These are phyloP conservation scores for Acrocyrtus sp. DNA, from an alignment of 2,888 invertebrate genomes.

Conservation along the genomic window DNA sequence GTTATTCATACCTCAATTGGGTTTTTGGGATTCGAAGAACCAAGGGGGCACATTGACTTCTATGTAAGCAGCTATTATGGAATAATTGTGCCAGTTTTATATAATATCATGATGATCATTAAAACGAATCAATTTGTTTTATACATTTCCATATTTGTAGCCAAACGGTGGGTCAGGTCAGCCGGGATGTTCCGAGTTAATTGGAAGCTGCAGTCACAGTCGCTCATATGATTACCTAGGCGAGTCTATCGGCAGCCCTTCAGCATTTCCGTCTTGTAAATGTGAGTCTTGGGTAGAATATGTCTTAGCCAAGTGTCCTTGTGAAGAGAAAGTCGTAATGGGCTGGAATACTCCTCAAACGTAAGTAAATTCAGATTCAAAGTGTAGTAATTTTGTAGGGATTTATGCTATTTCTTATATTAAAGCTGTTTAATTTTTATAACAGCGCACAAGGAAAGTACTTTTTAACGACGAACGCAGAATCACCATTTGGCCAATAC, in stretches of 20 bases:
- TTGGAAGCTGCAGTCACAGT: constrained; percentile 52
- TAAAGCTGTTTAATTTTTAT: not conserved
- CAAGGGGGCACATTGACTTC: constrained; percentile 66
- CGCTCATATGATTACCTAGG: constrained; percentile 47
- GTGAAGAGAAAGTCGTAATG: constrained; percentile 13
- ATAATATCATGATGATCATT: not conserved
- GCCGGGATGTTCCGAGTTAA: not conserved
- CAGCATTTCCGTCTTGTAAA: constrained; percentile 46
- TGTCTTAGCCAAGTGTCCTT: constrained; percentile 21
- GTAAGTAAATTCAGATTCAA: constrained; percentile 1
- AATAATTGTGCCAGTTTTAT: not conserved
- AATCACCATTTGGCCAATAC: not conserved
- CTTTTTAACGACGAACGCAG: not conserved
- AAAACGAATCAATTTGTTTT: not conserved
- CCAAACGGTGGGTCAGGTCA: not conserved
- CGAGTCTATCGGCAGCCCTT: constrained; percentile 33
- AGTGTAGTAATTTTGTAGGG: not conserved
- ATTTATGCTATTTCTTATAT: too few relatives aligned
- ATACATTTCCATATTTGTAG: too few relatives aligned
- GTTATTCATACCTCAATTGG: constrained; percentile 74
- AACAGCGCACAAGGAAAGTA: not conserved
- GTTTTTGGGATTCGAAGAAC: constrained; percentile 69
- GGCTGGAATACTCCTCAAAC: constrained; percentile 30
- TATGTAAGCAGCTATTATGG: constrained; percentile 29
- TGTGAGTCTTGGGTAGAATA: constrained; percentile 54